Evolutionary conservation across 2,113 vertebrate genomes (phyloP).

Genomic region (Platichthys flesus): DNA sequence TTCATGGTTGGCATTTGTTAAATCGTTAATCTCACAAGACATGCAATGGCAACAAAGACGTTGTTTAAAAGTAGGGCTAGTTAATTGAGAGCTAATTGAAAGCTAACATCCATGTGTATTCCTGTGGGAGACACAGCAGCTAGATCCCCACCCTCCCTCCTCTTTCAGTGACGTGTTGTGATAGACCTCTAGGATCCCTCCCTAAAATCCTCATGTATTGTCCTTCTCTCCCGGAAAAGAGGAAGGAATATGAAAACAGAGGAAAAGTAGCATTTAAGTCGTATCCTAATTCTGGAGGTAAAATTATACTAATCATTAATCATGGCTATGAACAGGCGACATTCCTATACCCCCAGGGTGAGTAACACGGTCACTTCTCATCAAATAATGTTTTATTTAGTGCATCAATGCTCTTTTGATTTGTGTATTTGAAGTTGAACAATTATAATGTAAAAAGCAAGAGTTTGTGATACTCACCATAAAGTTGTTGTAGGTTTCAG

Average conservation of each 20-base stretch:
- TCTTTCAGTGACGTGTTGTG: slow-evolving; percentile 48
- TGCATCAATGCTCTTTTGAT: background rate
- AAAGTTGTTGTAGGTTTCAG: background rate
- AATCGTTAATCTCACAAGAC: background rate
- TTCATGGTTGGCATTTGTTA: background rate
- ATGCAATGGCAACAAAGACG: background rate
- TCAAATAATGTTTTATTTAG: background rate
- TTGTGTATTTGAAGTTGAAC: background rate
- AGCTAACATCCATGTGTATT: background rate
- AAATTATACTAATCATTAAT: slow-evolving; percentile 23
- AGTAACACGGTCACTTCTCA: slow-evolving; percentile 33
- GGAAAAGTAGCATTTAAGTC: slow-evolving; percentile 5
- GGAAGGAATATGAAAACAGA: slow-evolving; percentile 13
- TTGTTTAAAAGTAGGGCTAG: background rate
- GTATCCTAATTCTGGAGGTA: slow-evolving; percentile 8
- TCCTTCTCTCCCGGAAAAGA: slow-evolving; percentile 7
- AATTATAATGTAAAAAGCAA: background rate
- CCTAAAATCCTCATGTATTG: slow-evolving; percentile 24
- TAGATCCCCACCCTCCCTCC: background rate
- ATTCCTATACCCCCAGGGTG: slow-evolving; percentile 75
- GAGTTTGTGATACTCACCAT: slow-evolving; percentile 53
- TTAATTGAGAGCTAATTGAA: background rate
- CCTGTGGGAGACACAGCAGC: background rate
- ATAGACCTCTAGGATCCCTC: slow-evolving; percentile 35
- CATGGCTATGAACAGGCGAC: slow-evolving; percentile 72